Evolutionary conservation across 1,140 invertebrate species (phyloP).

Genomic region (Contarinia nasturtii): DNA sequence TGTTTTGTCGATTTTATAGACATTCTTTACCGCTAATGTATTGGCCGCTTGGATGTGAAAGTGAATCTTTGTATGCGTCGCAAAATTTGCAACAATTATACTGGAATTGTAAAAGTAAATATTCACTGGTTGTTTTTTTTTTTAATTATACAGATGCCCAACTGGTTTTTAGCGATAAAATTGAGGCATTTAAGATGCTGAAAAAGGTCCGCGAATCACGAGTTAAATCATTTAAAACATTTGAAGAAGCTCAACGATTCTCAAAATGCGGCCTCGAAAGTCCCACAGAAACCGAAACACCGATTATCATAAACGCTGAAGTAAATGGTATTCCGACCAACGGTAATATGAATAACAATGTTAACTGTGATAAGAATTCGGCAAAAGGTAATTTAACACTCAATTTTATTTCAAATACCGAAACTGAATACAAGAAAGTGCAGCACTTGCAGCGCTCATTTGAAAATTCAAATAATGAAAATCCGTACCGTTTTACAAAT

Average conservation of each 20-base stretch:
- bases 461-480: no score
- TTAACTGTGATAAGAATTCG: not conserved
- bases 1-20: no score
- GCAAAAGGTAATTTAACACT: not conserved
- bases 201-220: slow-evolving; percentile 52
- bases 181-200: slow-evolving; percentile 46
- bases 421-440: not conserved
- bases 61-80: no score
- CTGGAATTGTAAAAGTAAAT: no score
- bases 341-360: no score
- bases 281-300: slow-evolving; percentile 4
- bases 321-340: not conserved
- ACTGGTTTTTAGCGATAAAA: slow-evolving; percentile 44
- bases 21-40: no score
- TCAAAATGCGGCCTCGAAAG: slow-evolving; percentile 31
- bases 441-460: no score
- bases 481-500: no score
- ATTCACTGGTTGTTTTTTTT: no score
- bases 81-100: no score
- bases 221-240: slow-evolving; percentile 52
- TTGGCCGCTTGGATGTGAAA: no score
- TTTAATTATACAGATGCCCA: not conserved
- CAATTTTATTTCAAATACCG: not conserved
- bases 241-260: slow-evolving; percentile 52
- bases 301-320: not conserved